Evolutionary conservation across 2,797 vertebrate species (phyloP), one percentile per base, ranked within the genome.

Genomic region (Lepus townsendii): DNA sequence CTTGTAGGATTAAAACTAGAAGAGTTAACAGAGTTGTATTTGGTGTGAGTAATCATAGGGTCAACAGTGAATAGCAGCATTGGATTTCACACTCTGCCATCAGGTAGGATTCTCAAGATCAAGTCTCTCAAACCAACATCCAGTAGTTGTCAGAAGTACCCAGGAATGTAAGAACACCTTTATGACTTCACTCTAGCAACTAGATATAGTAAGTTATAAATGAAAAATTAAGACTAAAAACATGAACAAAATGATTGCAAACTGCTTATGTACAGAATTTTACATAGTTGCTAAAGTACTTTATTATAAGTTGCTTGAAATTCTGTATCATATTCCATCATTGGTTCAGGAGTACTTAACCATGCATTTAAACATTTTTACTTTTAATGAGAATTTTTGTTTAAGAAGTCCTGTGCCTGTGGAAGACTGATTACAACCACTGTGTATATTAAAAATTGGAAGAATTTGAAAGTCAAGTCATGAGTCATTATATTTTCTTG

Each of bases 401-500:
- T 71, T 71, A 86, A 90, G 60, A 80, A 47, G 63, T 54, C 47
- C 16, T 35, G 9, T 68, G 62, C 22, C 78, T 38, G 5, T 85
- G 57, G 57, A 87, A 77, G 60, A 90, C 66, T 80, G 63, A 84
- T 91, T 52, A 50, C 26, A 82, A 35, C 38, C 62, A 85, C 65
- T 52, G 7, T 78, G 38, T 83, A 60, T 60, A 14, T 88, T 52
- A 84, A 93, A 94, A 83, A 82, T 30, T 82, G 75, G 73, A 86
- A 76, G 86, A 65, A 87, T 91, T 73, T 79, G 83, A 32, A 82
- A 93, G 65, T 95, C 17, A 65, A 93, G 73, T 87, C 62, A 60
- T 62, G 35, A 95, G 62, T 94, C 30, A 57, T 93, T 92, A n/a
- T 42, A 60, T 93, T 86, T 94, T 93, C 85, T 94, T 96, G 88